These are phyloP conservation scores for Masticophis lateralis DNA, from an alignment of 2,797 vertebrate genomes.

Conservation along the genomic window DNA sequence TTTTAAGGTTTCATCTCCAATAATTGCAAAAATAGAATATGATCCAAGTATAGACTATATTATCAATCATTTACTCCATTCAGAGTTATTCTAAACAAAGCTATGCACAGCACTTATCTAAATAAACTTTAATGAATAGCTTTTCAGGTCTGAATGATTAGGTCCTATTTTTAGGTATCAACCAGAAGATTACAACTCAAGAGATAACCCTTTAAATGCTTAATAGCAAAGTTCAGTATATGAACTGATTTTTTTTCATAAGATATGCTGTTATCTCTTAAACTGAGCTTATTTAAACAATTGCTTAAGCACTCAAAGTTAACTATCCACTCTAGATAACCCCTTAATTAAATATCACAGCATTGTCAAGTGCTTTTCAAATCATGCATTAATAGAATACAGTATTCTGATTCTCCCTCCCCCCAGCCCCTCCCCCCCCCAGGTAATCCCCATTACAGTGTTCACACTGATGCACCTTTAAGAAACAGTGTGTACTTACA, in stretches of 20 bases:
- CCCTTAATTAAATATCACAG: conserved; percentile 6
- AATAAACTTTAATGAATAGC: conserved; percentile 15
- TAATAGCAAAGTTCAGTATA: conserved; percentile 16
- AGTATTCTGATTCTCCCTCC: not conserved
- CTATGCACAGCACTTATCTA: not conserved
- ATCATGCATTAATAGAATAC: not conserved
- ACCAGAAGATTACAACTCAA: conserved; percentile 19
- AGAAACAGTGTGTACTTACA: not conserved
- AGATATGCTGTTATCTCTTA: conserved; percentile 23
- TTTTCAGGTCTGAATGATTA: conserved; percentile 7
- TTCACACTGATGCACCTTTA: not conserved
- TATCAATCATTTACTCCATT: conserved; percentile 8
- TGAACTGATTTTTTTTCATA: conserved; percentile 12
- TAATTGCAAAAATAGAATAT: not conserved
- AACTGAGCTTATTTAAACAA: conserved; percentile 19
- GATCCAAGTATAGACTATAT: not conserved
- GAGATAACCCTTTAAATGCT: conserved; percentile 26
- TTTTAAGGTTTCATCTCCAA: not conserved
- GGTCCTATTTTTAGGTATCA: conserved; percentile 17
- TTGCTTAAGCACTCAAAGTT: conserved; percentile 26
- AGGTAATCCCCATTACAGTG: not conserved
- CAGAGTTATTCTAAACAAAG: conserved; percentile 6
- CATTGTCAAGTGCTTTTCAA: not conserved
- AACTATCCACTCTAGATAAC: conserved; percentile 11
- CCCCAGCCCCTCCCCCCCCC: not conserved